Percentiles rank a stretch among this genome's conserved stretches.
These are phyloP conservation scores for Galeopsomyia nigrocyanea DNA, from an alignment of 2,888 invertebrate species.

Conservation along the genomic window DNA sequence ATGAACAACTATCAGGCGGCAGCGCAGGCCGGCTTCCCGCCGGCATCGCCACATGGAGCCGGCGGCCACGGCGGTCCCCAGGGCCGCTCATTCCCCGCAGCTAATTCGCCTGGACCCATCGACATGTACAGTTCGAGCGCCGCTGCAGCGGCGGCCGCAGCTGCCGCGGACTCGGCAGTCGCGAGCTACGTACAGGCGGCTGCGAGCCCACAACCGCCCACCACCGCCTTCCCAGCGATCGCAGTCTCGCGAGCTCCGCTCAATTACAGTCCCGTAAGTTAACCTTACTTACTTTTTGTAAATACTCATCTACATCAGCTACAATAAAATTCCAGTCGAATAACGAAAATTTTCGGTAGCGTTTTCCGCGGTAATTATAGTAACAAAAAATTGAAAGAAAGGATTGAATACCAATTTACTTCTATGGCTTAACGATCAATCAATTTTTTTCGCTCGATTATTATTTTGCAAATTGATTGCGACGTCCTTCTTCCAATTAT, in stretches of 20 bases:
- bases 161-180: constrained; percentile 78
- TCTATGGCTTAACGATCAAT: no score
- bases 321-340: no score
- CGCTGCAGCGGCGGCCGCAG: constrained; percentile 73
- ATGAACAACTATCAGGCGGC: constrained; percentile 96
- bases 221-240: constrained; percentile 89
- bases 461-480: no score
- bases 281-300: not conserved
- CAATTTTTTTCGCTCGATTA: no score
- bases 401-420: no score
- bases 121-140: constrained; percentile 93
- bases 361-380: no score
- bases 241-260: constrained; percentile 94
- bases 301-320: no score
- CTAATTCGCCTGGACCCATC: constrained; percentile 93
- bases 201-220: constrained; percentile 93
- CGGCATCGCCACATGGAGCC: constrained; percentile 85
- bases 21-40: constrained; percentile 82
- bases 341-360: no score
- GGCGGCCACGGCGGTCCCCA: constrained; percentile 70
- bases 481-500: no score
- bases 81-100: constrained; percentile 87
- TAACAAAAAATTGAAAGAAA: no score
- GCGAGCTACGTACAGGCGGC: constrained; percentile 94
- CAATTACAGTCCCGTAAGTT: constrained; percentile 92